Conservation (phyloP, 2,888 invertebrate genomes). For the Amiota minor region DNA sequence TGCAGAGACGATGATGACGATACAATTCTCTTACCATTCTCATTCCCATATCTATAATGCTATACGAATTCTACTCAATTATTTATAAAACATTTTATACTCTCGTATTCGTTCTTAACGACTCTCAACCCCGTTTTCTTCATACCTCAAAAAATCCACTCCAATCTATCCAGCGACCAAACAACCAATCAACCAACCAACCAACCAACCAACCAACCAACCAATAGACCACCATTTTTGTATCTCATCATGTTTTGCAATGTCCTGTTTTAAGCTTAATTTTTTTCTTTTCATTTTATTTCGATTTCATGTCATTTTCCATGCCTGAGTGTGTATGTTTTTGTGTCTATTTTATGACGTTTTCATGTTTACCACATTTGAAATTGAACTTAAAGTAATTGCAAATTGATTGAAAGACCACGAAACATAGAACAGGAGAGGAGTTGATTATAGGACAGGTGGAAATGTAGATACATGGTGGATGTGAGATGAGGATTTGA, state of each 20-base stretch:
- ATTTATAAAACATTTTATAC: conserved; percentile 63
- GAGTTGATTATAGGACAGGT: no score
- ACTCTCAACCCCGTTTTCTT: no score
- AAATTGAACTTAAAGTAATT: conserved; percentile 64
- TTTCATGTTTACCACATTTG: conserved; percentile 62
- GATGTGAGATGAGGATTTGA: no score
- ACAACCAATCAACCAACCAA: no score
- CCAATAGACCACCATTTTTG: conserved; percentile 17
- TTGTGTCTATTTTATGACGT: conserved; percentile 57
- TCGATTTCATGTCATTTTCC: not conserved
- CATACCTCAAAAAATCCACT: no score
- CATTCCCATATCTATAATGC: conserved; percentile 39
- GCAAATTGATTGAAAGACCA: conserved; percentile 64
- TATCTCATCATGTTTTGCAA: conserved; percentile 30
- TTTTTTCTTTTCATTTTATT: conserved; percentile 38
- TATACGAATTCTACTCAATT: conserved; percentile 44
- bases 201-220: no score
- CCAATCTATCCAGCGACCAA: no score
- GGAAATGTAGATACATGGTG: no score
- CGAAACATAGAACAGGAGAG: no score
- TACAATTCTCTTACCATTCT: conserved; percentile 40
- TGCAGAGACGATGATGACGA: no score
- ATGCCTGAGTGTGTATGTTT: conserved; percentile 24
- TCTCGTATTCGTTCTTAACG: conserved; percentile 17
- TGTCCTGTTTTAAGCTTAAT: conserved; percentile 13